These are phyloP conservation scores for Theocolax elegans DNA, from an alignment of 1,140 invertebrate species.

Conservation along the genomic window DNA sequence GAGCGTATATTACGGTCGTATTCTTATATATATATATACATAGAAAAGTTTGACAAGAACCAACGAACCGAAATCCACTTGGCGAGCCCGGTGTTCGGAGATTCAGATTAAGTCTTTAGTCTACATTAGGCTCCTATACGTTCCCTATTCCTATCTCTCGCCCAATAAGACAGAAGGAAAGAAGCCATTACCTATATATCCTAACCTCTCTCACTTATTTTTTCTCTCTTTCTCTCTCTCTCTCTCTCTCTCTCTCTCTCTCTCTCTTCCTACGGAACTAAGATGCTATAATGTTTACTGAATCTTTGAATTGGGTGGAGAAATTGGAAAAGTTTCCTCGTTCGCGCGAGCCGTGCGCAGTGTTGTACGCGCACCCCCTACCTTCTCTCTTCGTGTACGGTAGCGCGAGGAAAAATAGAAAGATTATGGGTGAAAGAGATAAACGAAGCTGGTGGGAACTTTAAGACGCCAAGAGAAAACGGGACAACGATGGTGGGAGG, in stretches of 20 bases:
- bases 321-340: constrained; percentile 53
- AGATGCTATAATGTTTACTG: constrained; percentile 43
- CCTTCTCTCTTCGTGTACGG: background rate
- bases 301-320: constrained; percentile 43
- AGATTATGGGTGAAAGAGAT: constrained; percentile 37
- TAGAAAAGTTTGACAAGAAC: too few relatives aligned
- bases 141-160: background rate
- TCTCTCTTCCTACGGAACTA: background rate
- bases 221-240: too few relatives aligned
- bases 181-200: background rate
- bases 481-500: background rate
- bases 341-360: background rate
- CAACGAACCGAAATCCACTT: too few relatives aligned
- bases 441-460: constrained; percentile 24
- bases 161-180: background rate
- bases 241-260: constrained; percentile 14
- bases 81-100: too few relatives aligned
- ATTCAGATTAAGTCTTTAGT: constrained; percentile 18
- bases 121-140: background rate
- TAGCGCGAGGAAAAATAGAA: constrained; percentile 40
- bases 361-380: background rate
- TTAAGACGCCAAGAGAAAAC: background rate
- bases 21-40: too few relatives aligned
- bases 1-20: too few relatives aligned
- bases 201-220: too few relatives aligned